Conservation (phyloP, 2,888 invertebrate genomes). For the Lutraria lutraria region DNA sequence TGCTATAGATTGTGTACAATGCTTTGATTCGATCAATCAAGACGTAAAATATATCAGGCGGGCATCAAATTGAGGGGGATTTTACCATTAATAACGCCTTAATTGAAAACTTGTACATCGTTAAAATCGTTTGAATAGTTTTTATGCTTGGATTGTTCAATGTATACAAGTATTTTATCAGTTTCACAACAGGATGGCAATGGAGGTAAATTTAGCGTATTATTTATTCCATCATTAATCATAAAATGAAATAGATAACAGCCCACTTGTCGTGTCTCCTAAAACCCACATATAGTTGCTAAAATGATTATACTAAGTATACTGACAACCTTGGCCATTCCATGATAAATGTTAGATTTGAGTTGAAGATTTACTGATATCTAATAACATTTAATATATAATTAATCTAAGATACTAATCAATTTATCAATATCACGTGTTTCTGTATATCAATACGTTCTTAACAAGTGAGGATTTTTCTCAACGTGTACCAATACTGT, state of each 20-base stretch:
- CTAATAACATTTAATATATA: too few relatives aligned
- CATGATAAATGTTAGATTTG: neutral
- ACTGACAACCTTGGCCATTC: neutral
- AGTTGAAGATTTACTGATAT: too few relatives aligned
- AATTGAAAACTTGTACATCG: slow-evolving; percentile 27
- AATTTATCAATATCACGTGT: too few relatives aligned
- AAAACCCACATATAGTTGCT: neutral
- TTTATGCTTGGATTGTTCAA: slow-evolving; percentile 12
- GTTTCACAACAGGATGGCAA: neutral
- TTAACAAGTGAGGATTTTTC: too few relatives aligned
- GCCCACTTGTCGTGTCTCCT: neutral
- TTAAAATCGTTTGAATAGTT: slow-evolving; percentile 31
- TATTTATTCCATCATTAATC: neutral
- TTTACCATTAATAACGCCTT: slow-evolving; percentile 15
- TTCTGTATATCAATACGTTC: too few relatives aligned
- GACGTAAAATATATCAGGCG: slow-evolving; percentile 26
- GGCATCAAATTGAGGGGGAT: slow-evolving; percentile 13
- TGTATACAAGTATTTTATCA: slow-evolving; percentile 16
- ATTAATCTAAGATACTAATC: too few relatives aligned
- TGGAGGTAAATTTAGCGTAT: neutral
- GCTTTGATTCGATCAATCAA: slow-evolving; percentile 15
- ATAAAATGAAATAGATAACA: neutral
- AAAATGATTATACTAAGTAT: neutral
- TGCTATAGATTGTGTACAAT: neutral
- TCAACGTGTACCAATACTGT: too few relatives aligned